phyloP scores from a whole-genome alignment of 2,113 vertebrate species.

The Neofelis nebulosa region DNA sequence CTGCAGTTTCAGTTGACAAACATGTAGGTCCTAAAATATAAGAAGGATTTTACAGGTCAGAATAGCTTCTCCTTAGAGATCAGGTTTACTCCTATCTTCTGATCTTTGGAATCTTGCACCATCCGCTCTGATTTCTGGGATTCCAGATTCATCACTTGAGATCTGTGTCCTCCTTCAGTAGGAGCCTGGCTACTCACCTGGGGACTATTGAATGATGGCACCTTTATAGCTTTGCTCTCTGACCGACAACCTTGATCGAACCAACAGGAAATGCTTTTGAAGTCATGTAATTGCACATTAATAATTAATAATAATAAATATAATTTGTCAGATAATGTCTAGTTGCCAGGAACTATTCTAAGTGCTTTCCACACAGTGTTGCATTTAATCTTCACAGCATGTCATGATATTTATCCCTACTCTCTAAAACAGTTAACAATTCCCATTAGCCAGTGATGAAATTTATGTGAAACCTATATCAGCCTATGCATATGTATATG shows the following conservation, averaged over 20 bases:
- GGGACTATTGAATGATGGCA: not conserved
- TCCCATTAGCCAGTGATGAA: not conserved
- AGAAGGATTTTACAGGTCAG: not conserved
- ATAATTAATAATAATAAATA: conserved; percentile 41
- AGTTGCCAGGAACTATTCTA: not conserved
- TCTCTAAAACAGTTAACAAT: conserved; percentile 21
- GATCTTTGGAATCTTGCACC: not conserved
- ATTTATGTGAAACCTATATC: not conserved
- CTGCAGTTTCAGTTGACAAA: not conserved
- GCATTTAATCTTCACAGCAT: not conserved
- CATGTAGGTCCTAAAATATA: not conserved
- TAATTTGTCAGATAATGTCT: not conserved
- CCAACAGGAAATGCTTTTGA: not conserved
- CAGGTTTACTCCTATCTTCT: not conserved
- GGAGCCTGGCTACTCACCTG: not conserved
- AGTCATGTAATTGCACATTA: conserved; percentile 2
- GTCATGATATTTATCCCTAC: not conserved
- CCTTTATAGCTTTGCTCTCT: conserved; percentile 2
- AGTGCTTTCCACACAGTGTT: not conserved
- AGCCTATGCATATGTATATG: not conserved
- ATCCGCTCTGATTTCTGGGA: not conserved
- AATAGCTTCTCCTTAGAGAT: not conserved
- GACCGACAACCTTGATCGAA: not conserved
- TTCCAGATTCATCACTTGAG: not conserved
- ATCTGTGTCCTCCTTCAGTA: not conserved